phyloP scores from a whole-genome alignment of 2,888 invertebrate genomes.

The Abscondita cerata region DNA sequence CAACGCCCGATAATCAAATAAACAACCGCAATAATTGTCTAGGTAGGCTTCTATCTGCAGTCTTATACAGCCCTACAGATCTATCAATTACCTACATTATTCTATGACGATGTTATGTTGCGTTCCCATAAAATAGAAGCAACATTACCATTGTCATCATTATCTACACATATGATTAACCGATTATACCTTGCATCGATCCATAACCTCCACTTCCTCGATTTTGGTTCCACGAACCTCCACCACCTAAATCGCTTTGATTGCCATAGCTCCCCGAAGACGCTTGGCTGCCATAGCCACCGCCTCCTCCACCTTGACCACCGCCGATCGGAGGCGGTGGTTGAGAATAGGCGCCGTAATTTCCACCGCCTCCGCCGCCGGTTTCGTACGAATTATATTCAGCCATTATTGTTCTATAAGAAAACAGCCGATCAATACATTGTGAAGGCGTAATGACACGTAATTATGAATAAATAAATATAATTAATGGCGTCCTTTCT shows the following conservation, averaged over 20 bases:
- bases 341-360: constrained; percentile 53
- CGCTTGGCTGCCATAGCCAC: constrained; percentile 28
- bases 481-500: too few relatives aligned
- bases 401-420: constrained; percentile 22
- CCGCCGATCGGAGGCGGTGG: constrained; percentile 48
- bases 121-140: constrained; percentile 40
- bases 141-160: constrained; percentile 55
- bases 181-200: constrained; percentile 18
- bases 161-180: neutral
- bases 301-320: constrained; percentile 39
- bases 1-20: too few relatives aligned
- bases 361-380: constrained; percentile 38
- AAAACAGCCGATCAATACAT: too few relatives aligned
- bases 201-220: constrained; percentile 40
- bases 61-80: constrained; percentile 52
- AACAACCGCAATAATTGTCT: constrained; percentile 40
- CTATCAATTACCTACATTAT: constrained; percentile 53
- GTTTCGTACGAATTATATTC: constrained; percentile 29
- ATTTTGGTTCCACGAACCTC: constrained; percentile 46
- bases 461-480: too few relatives aligned
- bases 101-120: constrained; percentile 55
- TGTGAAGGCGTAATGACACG: too few relatives aligned
- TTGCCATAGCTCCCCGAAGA: constrained; percentile 42
- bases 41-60: constrained; percentile 54
- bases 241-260: constrained; percentile 37